Evolutionary conservation across 2,888 invertebrate genomes (phyloP).

Genomic region (Rhagophthalmus giganteus): DNA sequence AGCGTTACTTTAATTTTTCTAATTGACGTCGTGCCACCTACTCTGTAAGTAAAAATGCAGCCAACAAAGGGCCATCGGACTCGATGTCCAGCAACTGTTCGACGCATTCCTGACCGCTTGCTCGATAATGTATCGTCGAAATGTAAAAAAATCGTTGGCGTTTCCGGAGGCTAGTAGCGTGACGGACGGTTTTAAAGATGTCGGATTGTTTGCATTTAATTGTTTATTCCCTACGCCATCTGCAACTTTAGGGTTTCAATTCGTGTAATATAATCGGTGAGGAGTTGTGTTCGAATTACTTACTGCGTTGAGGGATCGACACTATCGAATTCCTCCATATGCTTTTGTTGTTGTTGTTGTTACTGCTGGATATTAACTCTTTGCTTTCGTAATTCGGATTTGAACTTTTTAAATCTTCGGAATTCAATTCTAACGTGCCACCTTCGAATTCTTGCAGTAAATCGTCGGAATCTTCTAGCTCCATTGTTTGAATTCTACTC

Average conservation of each 20-base stretch:
- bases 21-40: slow-evolving; percentile 58
- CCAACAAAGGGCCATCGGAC: slow-evolving; percentile 70
- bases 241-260: slow-evolving; percentile 47
- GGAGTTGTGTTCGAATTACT: no score
- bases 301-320: slow-evolving; percentile 50
- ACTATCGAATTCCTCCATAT: slow-evolving; percentile 50
- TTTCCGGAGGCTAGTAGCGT: slow-evolving; percentile 60
- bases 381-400: slow-evolving; percentile 8
- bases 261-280: no score
- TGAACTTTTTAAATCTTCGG: slow-evolving; percentile 23
- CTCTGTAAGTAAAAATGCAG: slow-evolving; percentile 82
- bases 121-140: slow-evolving; percentile 73
- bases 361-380: slow-evolving; percentile 24
- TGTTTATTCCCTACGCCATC: slow-evolving; percentile 47
- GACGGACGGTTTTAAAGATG: slow-evolving; percentile 49
- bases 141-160: slow-evolving; percentile 71
- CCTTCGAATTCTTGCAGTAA: slow-evolving; percentile 60
- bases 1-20: slow-evolving; percentile 1
- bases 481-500: slow-evolving; percentile 2
- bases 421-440: slow-evolving; percentile 51
- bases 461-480: slow-evolving; percentile 57
- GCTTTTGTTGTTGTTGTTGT: slow-evolving; percentile 39
- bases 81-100: slow-evolving; percentile 66
- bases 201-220: slow-evolving; percentile 30
- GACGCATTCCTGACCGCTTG: slow-evolving; percentile 72